A percentile compares a stretch with the other conserved stretches of the same genome.
These are phyloP conservation scores for Oscheius sp. DNA, from an alignment of 2,888 invertebrate species.

Conservation along the genomic window DNA sequence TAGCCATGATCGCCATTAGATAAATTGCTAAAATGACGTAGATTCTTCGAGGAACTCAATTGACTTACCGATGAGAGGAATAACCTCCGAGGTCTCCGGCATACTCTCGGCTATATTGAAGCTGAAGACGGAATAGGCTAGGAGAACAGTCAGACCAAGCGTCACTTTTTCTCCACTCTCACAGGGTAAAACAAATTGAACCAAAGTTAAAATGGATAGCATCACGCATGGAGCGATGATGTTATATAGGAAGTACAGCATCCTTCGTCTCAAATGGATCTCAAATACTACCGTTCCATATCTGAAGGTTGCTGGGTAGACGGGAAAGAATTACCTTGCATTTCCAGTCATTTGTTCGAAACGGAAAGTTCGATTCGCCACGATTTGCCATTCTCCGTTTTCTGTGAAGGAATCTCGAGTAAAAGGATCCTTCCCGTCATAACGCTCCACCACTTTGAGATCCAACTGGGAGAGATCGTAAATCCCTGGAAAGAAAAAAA, in stretches of 20 bases:
- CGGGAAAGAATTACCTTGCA: constrained; percentile 8
- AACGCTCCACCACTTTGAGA: constrained; percentile 66
- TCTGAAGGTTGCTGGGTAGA: constrained; percentile 8
- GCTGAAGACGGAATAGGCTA: constrained; percentile 74
- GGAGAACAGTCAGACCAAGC: constrained; percentile 71
- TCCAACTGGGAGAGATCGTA: constrained; percentile 60
- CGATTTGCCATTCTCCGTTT: constrained; percentile 70
- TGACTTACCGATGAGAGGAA: constrained; percentile 72
- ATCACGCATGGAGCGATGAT: constrained; percentile 54
- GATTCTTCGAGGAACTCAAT: background rate
- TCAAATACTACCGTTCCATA: constrained; percentile 52
- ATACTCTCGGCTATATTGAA: constrained; percentile 73
- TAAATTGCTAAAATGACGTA: constrained; percentile 69
- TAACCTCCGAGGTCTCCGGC: constrained; percentile 73
- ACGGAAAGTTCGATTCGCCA: constrained; percentile 66
- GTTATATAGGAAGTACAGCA: constrained; percentile 54
- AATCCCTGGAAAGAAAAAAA: constrained; percentile 37
- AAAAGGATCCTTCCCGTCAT: constrained; percentile 69
- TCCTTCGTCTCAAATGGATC: constrained; percentile 52
- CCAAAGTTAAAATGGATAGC: constrained; percentile 70
- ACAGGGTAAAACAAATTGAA: constrained; percentile 72
- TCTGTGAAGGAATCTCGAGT: constrained; percentile 74
- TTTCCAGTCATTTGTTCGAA: constrained; percentile 70
- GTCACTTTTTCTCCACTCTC: constrained; percentile 70
- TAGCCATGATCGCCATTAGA: constrained; percentile 73